Base-by-base conservation (phyloP, 2,113 vertebrate species). In the Haemorhous mexicanus region DNA sequence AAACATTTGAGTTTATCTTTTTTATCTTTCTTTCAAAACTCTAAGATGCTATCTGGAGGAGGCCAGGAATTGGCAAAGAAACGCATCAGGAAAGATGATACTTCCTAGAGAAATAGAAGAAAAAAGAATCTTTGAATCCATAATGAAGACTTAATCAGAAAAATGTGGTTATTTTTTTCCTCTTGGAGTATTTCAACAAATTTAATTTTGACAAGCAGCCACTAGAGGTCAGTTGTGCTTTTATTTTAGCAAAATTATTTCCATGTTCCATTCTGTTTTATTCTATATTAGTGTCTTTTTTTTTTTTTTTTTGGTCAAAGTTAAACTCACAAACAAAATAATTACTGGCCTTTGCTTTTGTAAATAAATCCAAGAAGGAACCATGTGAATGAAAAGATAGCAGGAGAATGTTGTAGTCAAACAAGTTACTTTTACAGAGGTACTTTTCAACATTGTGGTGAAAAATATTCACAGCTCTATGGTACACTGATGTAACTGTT, bases 201-300 rank as follows among this genome's bases (percentile, higher is more conserved):
- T 94, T 81, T 39, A 83, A 74, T 96, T 97, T 93, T 64, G 49
- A 72, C 11, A 46, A 49, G 6, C 49, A 76, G 15, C 98, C 98
- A 89, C 97, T 95, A 97, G 98, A 96, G 97, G 98, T 96, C 96
- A 96, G 92, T 39, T 59, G 87, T 64, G 95, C 15, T 32, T 95
- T 96, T 92, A 77, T 82, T 52, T 32, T 63, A 13, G 32, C 27
- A 32, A 43, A 44, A 70, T 43, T 30, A 37, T 56, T 62, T 30
- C 33, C 7, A 11, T 19, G 10, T 43, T 58, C 9, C 10, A 5
- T 52, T 55, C 15, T 16, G 30, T 33, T 93, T 61, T 28, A 41
- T 58, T 18, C 7, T 59, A 14, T 58, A 44, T 66, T 58, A 41
- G 3, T 33, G 30, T 20, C 3, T 30, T 13, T 69, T 15, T 14